Base-by-base conservation (phyloP, 1,140 invertebrate genomes). In the Diploscapter pachys region DNA sequence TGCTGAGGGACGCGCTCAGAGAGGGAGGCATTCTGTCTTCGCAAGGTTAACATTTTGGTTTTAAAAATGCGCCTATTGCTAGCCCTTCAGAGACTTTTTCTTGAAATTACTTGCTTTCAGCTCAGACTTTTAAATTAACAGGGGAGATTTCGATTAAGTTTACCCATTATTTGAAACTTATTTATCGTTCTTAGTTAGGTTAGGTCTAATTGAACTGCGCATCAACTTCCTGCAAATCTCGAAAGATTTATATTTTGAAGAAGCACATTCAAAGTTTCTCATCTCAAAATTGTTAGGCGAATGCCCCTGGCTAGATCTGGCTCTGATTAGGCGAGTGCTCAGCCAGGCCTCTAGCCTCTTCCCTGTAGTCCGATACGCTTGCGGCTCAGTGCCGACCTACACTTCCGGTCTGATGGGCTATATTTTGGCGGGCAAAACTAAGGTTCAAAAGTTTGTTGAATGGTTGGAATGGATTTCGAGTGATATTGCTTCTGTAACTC, bases 381-480 rank as follows among this genome's bases (percentile, higher is more conserved):
- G 90, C 61, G 91, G 91, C 5, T 90, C 91, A 11, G 93, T 97
- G 3, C 94, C 96, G 0, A 95, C 95, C 0, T 99, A 98, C 86
- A 95, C 96, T 0, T 92, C 92, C 51, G 95, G 95, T 0, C 92
- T 95, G 87, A 98, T 98, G 78, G 96, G 95, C 3, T 96, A 96
- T 86, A 88, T 97, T 2, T 88, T 98, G 13, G 96, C 93, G 79
- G 88, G 89, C 78, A 87, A 88, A 66, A 88, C 89, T 50, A 50
- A 73, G 72, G 72, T 73, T 62, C 8, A 52, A n/a, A 74, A 3
- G 48, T 6, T 5, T 4, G 59, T 72, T 52, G n/a, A 51, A 57
- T 72, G 49, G 31, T 31, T 31, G 31, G 31, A 31, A 31, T 31
- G 31, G 1, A 31, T 31, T 31, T 31, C 52, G 52, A 56, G 52